Base-by-base conservation (phyloP, 1,140 invertebrate genomes). In the Rhopalosiphum maidis region DNA sequence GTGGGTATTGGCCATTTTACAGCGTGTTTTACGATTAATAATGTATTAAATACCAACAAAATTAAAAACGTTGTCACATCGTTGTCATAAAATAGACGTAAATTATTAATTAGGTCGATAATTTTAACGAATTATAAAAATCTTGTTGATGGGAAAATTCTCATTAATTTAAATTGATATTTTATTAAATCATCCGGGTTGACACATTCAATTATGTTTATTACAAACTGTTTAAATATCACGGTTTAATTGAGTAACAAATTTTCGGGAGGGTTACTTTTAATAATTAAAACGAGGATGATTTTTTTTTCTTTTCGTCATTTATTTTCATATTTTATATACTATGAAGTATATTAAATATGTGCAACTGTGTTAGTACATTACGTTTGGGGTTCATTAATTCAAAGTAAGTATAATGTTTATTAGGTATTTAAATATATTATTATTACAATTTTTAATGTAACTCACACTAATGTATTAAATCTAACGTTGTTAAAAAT, bases 131-230 rank as follows among this genome's bases (percentile, higher is more conserved):
- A n/a, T 77, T 77, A 77, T 77, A 77, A 77, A 77, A 77, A 77
- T 77, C 60, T 77, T n/a, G 60, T 77, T 18, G 60, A 77, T 35
- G 60, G 30, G 3, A 77, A 77, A n/a, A n/a, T 77, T 18, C 30
- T n/a, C 60, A n/a, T 35, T 77, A 77, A 77, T 77, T n/a, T 35
- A 77, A 77, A 77, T 77, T 77, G 60, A 77, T n/a, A 77, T 77
- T 77, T 77, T n/a, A 77, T 77, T 77, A n/a, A 77, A 77, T 77
- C n/a, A 35, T n/a, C 15, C 60, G 15, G 60, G 30, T 77, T 18
- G 60, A 77, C 30, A 77, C 60, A n/a, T 77, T 77, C 60, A 77
- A 77, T 77, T 77, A 77, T 7, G 60, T 77, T 77, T 77, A n/a
- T 77, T 77, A 77, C 60, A 77, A 15, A 77, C 60, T 77, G 60